Base-by-base conservation (phyloP, 2,888 invertebrate species). In the Pterobdella sp. region DNA sequence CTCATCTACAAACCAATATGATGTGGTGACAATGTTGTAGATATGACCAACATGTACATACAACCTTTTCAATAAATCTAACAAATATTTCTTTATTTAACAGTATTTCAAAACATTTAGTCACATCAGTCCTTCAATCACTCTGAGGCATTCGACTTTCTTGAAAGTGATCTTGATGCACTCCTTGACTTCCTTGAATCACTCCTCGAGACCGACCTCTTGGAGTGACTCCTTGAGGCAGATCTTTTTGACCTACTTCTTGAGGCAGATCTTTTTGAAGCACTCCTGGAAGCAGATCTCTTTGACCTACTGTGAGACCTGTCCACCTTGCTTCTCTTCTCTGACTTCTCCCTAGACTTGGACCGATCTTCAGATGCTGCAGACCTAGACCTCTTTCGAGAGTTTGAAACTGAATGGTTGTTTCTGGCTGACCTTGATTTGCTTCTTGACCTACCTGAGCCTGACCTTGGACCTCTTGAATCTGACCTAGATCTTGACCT, bases 1-100 rank as follows among this genome's bases (percentile, higher is more conserved):
- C 60, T 73, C 29, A 34, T 73, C 4, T 73, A 73, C 49, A 73
- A 73, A 35, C 73, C 73, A n/a, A 73, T 73, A 10, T 71, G 35
- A 65, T 31, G 7, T 63, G 10, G 10, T 14, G 10, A 42, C 22
- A 14, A 7, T 42, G 10, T 7, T 22, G 49, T 42, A 14, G 10
- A 42, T 42, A 14, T 42, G 49, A 14, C 7, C 49, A 42, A 22
- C 60, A 56, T 22, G n/a, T 56, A 22, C 60, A 56, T 14, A 22
- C 7, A 14, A 22, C 7, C 49, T 42, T 22, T 14, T 22, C 49
- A 42, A 14, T 22, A 42, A 22, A 42, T 42, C 7, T 42, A 14
- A 42, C 10, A 42, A 42, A 7, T 42, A 42, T 7, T 22, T 42
- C 49, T 42, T 42, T 14, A 42, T 42, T 7, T 22, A 42, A 42